A percentile compares a stretch with the other conserved stretches of the same genome.
phyloP scores from a whole-genome alignment of 2,113 vertebrate genomes.

The Petrocephalus microphthalmus region DNA sequence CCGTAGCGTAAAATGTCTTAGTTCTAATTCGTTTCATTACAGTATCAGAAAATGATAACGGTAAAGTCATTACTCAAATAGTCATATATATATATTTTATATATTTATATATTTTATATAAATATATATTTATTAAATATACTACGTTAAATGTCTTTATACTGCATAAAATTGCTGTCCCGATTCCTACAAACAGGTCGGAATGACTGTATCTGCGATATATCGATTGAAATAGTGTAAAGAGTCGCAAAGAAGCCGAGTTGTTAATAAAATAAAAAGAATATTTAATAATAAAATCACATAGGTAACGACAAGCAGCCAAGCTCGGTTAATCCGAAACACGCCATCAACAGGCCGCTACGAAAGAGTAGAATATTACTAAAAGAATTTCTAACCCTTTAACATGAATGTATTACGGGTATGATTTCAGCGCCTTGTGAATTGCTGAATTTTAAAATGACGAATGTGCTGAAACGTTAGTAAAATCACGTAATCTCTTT shows the following conservation, averaged over 20 bases:
- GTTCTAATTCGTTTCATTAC: neutral
- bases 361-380: neutral
- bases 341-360: neutral
- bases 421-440: neutral
- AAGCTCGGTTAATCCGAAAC: neutral
- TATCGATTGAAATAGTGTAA: neutral
- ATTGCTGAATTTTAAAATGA: neutral
- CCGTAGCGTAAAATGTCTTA: neutral
- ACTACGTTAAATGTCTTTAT: neutral
- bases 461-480: neutral
- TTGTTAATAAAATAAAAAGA: neutral
- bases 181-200: neutral
- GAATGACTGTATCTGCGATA: neutral
- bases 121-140: no score
- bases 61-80: no score
- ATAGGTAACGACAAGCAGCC: neutral
- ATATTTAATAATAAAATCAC: neutral
- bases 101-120: no score
- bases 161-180: neutral
- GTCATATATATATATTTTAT: no score
- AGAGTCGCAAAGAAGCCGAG: neutral
- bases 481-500: neutral
- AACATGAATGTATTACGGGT: neutral
- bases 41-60: neutral
- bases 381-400: neutral